Evolutionary conservation across 2,797 vertebrate genomes (phyloP).

Genomic region (Chelon auratus): DNA sequence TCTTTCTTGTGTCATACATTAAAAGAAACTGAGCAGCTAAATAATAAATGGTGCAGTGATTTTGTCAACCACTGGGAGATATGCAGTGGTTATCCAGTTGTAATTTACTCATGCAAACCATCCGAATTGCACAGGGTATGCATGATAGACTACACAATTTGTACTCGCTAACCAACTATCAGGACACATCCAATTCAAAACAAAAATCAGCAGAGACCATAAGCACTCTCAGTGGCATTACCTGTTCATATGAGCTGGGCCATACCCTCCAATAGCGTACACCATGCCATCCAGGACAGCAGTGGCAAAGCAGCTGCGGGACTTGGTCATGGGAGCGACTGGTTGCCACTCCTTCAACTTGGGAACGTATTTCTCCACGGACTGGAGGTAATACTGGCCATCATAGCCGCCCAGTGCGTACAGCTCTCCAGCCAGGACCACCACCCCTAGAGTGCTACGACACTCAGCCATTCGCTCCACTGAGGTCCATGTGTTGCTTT

Average conservation of each 20-base stretch:
- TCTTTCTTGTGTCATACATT: not conserved
- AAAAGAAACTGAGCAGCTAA: not conserved
- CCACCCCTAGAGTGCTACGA: slow-evolving; percentile 94
- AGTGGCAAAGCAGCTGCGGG: slow-evolving; percentile 95
- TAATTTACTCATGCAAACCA: too few species aligned
- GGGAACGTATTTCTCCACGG: slow-evolving; percentile 95
- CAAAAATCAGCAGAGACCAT: not conserved
- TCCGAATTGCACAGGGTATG: not conserved
- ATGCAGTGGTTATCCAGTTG: too few species aligned
- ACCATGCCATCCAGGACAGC: slow-evolving; percentile 97
- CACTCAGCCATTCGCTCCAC: slow-evolving; percentile 94
- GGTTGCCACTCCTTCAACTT: slow-evolving; percentile 96
- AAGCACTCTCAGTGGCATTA: slow-evolving; percentile 56
- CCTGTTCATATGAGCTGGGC: slow-evolving; percentile 99
- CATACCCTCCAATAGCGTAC: slow-evolving; percentile 97
- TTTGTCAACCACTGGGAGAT: too few species aligned
- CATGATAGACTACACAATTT: not conserved
- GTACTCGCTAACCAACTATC: too few species aligned
- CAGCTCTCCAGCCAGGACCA: slow-evolving; percentile 93
- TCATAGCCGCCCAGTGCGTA: slow-evolving; percentile 97
- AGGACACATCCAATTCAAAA: not conserved
- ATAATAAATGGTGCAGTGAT: too few species aligned
- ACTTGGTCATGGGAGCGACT: slow-evolving; percentile 96
- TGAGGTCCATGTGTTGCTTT: slow-evolving; percentile 95
- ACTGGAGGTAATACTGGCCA: slow-evolving; percentile 95